A percentile compares a stretch with the other conserved stretches of the same genome.
These are phyloP conservation scores for Athalia rosae DNA, from an alignment of 2,888 invertebrate genomes.

Conservation along the genomic window DNA sequence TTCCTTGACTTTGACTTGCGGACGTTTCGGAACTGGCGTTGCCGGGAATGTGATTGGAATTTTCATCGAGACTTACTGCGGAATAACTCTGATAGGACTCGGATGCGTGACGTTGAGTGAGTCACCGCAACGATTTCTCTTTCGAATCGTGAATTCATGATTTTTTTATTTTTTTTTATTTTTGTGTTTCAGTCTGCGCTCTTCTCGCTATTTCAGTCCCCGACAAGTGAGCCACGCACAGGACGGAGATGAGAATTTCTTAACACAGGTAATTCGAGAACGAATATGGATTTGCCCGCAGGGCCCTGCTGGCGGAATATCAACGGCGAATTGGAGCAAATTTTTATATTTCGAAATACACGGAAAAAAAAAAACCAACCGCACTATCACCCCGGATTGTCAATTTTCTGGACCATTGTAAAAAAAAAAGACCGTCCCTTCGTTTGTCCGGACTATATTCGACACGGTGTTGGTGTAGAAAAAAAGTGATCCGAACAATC, in stretches of 20 bases:
- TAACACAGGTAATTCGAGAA: too few species aligned
- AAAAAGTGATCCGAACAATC: constrained; percentile 27
- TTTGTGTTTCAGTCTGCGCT: constrained; percentile 21
- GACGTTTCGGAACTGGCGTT: constrained; percentile 29
- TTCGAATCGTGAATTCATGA: neutral
- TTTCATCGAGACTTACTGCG: constrained; percentile 37
- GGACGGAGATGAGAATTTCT: too few species aligned
- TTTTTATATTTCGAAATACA: neutral
- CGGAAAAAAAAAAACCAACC: too few species aligned
- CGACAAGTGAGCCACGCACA: neutral
- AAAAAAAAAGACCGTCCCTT: too few species aligned
- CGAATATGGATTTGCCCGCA: too few species aligned
- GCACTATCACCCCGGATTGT: neutral
- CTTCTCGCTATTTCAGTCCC: constrained; percentile 20
- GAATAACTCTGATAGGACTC: constrained; percentile 23
- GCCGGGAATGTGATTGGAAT: constrained; percentile 35
- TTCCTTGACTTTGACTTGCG: constrained; percentile 9
- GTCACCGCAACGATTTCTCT: neutral
- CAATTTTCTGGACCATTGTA: neutral
- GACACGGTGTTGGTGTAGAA: neutral
- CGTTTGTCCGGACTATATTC: neutral
- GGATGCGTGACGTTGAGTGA: constrained; percentile 46
- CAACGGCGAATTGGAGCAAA: neutral
- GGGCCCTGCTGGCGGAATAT: too few species aligned
- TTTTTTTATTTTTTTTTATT: neutral